Evolutionary conservation across 2,888 invertebrate genomes (phyloP).

Genomic region (Allophyes oxyacanthae): DNA sequence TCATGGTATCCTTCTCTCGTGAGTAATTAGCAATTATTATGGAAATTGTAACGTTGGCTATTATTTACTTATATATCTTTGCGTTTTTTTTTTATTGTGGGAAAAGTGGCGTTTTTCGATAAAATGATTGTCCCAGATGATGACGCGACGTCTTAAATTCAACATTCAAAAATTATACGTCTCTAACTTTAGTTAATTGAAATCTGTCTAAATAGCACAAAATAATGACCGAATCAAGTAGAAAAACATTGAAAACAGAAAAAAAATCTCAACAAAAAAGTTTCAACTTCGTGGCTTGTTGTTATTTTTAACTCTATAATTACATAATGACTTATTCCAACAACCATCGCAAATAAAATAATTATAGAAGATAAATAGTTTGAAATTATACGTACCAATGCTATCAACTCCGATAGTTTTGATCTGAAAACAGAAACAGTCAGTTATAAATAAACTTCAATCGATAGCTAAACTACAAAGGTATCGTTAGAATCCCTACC

Average conservation of each 20-base stretch:
- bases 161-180: too few species aligned
- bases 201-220: too few species aligned
- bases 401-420: conserved; percentile 30
- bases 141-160: too few species aligned
- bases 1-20: conserved; percentile 28
- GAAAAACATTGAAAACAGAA: too few species aligned
- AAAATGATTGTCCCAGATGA: too few species aligned
- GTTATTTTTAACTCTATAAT: not conserved
- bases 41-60: conserved; percentile 22
- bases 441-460: conserved; percentile 41
- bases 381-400: conserved; percentile 45
- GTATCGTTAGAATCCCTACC: conserved; percentile 1
- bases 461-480: conserved; percentile 23
- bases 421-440: conserved; percentile 54
- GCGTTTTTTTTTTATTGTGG: conserved; percentile 1
- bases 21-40: conserved; percentile 38
- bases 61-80: conserved; percentile 8
- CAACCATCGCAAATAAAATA: not conserved
- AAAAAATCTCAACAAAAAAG: not conserved
- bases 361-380: conserved; percentile 1
- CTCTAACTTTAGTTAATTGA: too few species aligned
- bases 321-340: not conserved
- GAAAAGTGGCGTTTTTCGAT: too few species aligned
- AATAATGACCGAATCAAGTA: too few species aligned
- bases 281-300: not conserved